Evolutionary conservation across 2,888 invertebrate genomes (phyloP), one percentile per base, ranked within the genome.

Genomic region (Oscheius sp.): DNA sequence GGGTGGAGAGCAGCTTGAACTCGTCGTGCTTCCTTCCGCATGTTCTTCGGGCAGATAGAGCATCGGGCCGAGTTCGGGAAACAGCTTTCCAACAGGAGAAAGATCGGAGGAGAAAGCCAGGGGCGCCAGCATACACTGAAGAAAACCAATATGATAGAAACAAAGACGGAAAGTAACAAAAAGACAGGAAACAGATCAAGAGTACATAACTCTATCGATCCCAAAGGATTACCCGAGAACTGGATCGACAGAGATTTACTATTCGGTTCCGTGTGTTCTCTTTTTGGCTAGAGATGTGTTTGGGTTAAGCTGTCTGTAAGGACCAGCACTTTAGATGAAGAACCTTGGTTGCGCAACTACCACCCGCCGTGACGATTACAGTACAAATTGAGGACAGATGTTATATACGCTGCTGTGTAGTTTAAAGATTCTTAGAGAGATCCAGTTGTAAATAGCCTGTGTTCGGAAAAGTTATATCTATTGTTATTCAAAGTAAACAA

Each of bases 21-120:
- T 55, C 37, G 68, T 68, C n/a, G 63, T 63, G n/a, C 68, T 68
- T 21, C 55, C 68, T 37, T 68, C 68, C 13, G 55, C 55, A 29
- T 68, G 68, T n/a, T 68, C 68, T 33, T 68, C 55, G 2, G 68
- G 55, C 13, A 68, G 53, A 33, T 68, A 68, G 37, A 68, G 68
- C 68, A 68, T 68, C 2, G 68, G 55, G n/a, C 68, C 68, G n/a
- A 68, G 55, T 37, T 68, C 68, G n/a, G 68, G 68, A 42, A 55
- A 68, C 55, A 68, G 37, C 35, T 68, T 68, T 55, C 68, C 55
- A 35, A 21, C 33, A 47, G 5, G 42, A 21, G 10, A 48, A 11
- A 62, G 62, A 11, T 33, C 3, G 47, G 51, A 7, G 5, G 63
- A 10, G 29, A 60, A 60, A 35, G 32, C 13, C 2, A 21, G 60